These are phyloP conservation scores for Nomada flava DNA, from an alignment of 2,888 invertebrate genomes.

Conservation along the genomic window DNA sequence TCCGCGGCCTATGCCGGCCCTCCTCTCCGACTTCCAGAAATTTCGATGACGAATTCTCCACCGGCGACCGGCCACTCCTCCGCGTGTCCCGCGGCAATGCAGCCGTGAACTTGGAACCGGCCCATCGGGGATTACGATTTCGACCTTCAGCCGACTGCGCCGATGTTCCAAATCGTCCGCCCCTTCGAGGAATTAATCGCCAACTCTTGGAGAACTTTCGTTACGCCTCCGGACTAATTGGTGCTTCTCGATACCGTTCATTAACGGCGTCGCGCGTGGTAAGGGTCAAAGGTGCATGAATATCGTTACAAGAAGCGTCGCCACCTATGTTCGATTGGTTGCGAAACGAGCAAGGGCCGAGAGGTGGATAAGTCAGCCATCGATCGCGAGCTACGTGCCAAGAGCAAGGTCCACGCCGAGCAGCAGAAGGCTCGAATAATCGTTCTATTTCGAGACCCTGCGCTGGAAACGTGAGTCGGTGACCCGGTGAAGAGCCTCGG, in stretches of 20 bases:
- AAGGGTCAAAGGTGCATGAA: too few species aligned
- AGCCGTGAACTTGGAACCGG: conserved; percentile 62
- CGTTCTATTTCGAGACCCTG: conserved; percentile 65
- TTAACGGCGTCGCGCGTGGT: too few species aligned
- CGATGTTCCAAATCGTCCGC: conserved; percentile 16
- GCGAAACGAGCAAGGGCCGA: too few species aligned
- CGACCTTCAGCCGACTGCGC: conserved; percentile 45
- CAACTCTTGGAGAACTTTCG: not conserved
- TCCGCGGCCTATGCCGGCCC: conserved; percentile 8
- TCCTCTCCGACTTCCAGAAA: conserved; percentile 73
- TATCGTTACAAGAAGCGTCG: too few species aligned
- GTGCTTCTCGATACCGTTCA: too few species aligned
- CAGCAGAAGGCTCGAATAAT: conserved; percentile 44
- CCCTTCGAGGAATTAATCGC: not conserved
- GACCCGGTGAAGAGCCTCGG: conserved; percentile 52
- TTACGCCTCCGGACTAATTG: not conserved
- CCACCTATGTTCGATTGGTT: too few species aligned
- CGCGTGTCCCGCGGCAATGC: conserved; percentile 15
- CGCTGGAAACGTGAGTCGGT: conserved; percentile 62
- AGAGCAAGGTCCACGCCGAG: conserved; percentile 13
- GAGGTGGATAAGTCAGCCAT: not conserved
- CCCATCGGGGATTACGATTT: conserved; percentile 45
- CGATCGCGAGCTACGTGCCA: conserved; percentile 8
- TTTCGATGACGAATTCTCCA: conserved; percentile 81
- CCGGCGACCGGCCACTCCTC: conserved; percentile 45